Evolutionary conservation across 2,797 vertebrate species (phyloP), one percentile per base, ranked within the genome.

Genomic region (Anas bernieri): DNA sequence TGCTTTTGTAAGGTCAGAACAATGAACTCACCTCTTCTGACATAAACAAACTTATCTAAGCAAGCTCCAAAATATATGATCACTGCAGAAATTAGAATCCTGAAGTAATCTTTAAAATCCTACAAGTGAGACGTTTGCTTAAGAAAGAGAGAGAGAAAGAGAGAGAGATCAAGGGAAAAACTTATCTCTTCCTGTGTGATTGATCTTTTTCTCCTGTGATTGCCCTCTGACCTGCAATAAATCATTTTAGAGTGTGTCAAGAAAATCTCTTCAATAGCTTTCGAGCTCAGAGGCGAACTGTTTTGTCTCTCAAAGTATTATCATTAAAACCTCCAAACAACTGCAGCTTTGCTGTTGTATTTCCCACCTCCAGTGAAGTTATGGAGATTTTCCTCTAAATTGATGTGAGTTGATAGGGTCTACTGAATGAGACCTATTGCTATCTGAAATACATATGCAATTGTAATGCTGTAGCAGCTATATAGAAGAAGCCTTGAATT

Each of bases 161-260:
- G 25, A 20, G 35, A 54, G 31, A 90, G 83, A 94, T 96, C 88
- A 96, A 96, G 86, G 91, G 70, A 54, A 91, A 94, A 95, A 82
- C 83, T 92, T 95, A 88, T 96, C 90, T 96, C 67, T 94, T 95
- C 93, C 81, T 70, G 72, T 62, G 68, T 95, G 94, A 95, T 86
- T 92, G 95, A 96, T 97, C 82, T 92, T 94, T 77, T 94, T 93
- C 70, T 90, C 58, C 83, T 79, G 75, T 22, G 18, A 82, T 87
- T 93, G 83, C 86, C 81, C 95, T 87, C 78, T 97, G 96, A 94
- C 95, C 91, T 85, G 77, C 86, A 90, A 90, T 94, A 96, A 92
- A 92, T 95, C 90, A 96, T 96, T 93, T 90, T 66, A 91, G 64
- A 93, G 37, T 35, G 30, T 90, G 86, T 94, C 88, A 95, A 72